phyloP scores from a whole-genome alignment of 2,113 vertebrate genomes.

The zebrafish (Danio rerio) region DNA sequence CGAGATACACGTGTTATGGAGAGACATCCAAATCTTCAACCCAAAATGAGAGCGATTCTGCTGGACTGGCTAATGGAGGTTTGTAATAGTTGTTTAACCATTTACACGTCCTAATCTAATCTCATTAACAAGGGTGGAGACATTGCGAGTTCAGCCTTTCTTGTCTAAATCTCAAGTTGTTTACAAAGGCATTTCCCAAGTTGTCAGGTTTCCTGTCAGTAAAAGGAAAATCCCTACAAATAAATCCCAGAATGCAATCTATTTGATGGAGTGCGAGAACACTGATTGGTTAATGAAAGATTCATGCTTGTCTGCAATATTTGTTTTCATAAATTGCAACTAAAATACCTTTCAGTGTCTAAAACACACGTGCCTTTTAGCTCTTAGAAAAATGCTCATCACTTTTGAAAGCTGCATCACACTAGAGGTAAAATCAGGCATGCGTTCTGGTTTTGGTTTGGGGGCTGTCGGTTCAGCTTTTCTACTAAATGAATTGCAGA shows the following conservation, averaged over 20 bases:
- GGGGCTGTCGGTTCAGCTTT: too few species aligned
- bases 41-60: slow-evolving; percentile 92
- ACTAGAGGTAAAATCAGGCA: too few species aligned
- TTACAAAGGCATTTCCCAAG: not conserved
- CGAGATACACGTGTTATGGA: slow-evolving; percentile 85
- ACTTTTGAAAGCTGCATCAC: too few species aligned
- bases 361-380: too few species aligned
- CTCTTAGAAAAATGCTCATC: too few species aligned
- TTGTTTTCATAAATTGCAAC: too few species aligned
- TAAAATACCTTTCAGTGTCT: too few species aligned
- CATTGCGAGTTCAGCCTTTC: not conserved
- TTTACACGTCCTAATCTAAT: slow-evolving; percentile 11
- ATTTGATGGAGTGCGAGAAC: not conserved
- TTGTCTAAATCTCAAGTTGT: not conserved
- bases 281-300: too few species aligned
- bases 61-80: slow-evolving; percentile 99
- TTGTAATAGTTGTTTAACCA: slow-evolving; percentile 49
- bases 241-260: not conserved
- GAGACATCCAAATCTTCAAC: slow-evolving; percentile 91
- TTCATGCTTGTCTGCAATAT: too few species aligned
- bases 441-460: too few species aligned
- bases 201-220: not conserved
- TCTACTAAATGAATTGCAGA: too few species aligned
- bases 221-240: not conserved
- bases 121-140: slow-evolving; percentile 16